Percentiles rank a stretch among this genome's conserved stretches.
phyloP scores from a whole-genome alignment of 1,140 invertebrate species.

The Subanguina moxae region DNA sequence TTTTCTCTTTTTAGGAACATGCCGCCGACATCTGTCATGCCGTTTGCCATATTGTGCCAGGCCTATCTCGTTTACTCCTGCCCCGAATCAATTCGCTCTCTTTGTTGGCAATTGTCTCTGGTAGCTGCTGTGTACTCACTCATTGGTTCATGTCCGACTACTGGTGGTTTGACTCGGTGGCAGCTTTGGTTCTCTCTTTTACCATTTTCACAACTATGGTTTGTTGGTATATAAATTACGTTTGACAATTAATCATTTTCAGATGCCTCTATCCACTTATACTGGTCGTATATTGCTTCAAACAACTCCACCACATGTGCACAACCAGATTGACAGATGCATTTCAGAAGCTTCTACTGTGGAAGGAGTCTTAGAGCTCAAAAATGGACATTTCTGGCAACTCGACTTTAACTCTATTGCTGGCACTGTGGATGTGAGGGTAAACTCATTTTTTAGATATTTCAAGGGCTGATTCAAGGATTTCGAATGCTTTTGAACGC shows the following conservation, averaged over 20 bases:
- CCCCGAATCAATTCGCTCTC: conserved; percentile 54
- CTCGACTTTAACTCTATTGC: conserved; percentile 66
- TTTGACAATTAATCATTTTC: no score
- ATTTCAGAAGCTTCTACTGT: conserved; percentile 66
- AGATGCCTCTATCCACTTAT: conserved; percentile 49
- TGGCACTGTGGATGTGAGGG: conserved; percentile 36
- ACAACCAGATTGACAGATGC: conserved; percentile 56
- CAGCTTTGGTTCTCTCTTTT: conserved; percentile 50
- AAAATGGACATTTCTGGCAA: conserved; percentile 72
- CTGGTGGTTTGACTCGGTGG: conserved; percentile 50
- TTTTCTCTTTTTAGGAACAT: conserved; percentile 48
- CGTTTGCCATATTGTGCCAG: conserved; percentile 53
- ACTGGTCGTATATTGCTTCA: conserved; percentile 57
- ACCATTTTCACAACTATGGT: conserved; percentile 54
- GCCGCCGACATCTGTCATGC: conserved; percentile 55
- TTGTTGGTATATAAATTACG: no score
- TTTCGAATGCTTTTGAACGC: no score
- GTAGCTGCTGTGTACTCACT: conserved; percentile 37
- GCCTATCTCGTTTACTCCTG: conserved; percentile 51
- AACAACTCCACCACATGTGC: conserved; percentile 53
- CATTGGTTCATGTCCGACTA: conserved; percentile 43
- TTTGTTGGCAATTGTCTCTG: conserved; percentile 40
- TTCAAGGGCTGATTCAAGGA: background rate
- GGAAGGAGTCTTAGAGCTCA: conserved; percentile 70
- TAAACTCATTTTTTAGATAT: background rate